Evolutionary conservation across 2,113 vertebrate genomes (phyloP), one percentile per base, ranked within the genome.

Genomic region (Amphilophus citrinellus): DNA sequence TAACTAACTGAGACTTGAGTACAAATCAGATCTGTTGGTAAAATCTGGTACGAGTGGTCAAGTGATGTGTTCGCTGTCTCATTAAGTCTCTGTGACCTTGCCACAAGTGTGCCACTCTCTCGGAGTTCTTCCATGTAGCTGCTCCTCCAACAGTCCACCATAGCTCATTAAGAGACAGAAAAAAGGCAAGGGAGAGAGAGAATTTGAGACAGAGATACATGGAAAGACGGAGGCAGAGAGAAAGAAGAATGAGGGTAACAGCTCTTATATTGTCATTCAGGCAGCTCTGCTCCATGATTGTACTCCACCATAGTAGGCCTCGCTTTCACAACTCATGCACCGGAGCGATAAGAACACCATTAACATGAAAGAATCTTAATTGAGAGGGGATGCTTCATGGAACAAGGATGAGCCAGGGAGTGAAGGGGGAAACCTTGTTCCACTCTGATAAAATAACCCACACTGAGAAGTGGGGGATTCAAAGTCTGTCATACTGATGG

Each of bases 331-430:
- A 90, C 87, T 89, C 60, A 61, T 88, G 88, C 92, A 89, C 93
- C 66, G 87, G 80, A 85, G 86, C 20, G 92, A 95, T 91, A 94
- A 95, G 87, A 93, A 93, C 89, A 86, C 91, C 94, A 95, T 95
- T 93, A 93, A 94, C 92, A 93, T 94, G 89, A 92, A 91, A 94
- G 88, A 77, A 93, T 95, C 94, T 92, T 95, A 95, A 95, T 95
- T 91, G 94, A 95, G 93, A 93, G 84, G 92, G 91, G 93, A 93
- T 90, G 91, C 91, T 90, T 88, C 89, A 83, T 81, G 80, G 85
- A 80, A 91, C 80, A 65, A 58, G 87, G 85, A 91, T 87, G 90
- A 94, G 90, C 78, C 39, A 60, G 84, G 82, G 86, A 86, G 85
- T 78, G 84, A 59, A 71, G 85, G 79, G 87, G 82, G 61, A 86